Base-by-base conservation (phyloP, 1,140 invertebrate genomes). In the Colletes gigas region DNA sequence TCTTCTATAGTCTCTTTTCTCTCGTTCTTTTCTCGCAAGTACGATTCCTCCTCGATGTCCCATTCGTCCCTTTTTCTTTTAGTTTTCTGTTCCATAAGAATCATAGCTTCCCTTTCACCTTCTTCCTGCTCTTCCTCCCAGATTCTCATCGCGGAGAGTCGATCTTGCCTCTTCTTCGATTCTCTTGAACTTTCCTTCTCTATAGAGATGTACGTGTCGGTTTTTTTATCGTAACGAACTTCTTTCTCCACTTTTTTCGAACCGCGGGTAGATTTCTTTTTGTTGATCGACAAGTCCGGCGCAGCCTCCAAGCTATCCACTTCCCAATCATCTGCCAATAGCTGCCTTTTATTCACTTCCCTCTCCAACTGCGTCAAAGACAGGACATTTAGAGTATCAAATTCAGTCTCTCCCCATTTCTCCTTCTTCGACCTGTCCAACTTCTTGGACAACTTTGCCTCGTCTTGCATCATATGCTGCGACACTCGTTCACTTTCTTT, bases 121-220 rank as follows among this genome's bases (percentile, higher is more conserved):
- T 93, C 92, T 59, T 93, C 92, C 65, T 93, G 87, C 39, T 93
- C 93, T 1, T 93, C 92, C 62, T 93, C 92, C 93, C 93, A 93
- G 44, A 93, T 93, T 76, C 92, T 90, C 30, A 91, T 86, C 0
- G 91, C 84, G 50, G 88, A 91, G 0, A 90, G 57, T 47, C 90
- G 82, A 4, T 90, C 87, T 17, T 88, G 85, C 17, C 86, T 90
- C 21, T 89, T 92, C 47, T 92, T 91, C 30, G 70, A 88, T n/a
- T 92, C 92, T 30, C 86, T 88, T 0, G 67, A 39, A 47, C 60
- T 83, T 60, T 92, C 91, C 21, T 91, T 89, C 5, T 92, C 91
- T n/a, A 93, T 76, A 6, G 92, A 72, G 15, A 93, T 92, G 17
- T 93, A 93, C 6, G 90, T 93, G 39, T 93, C 92, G 0, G 92